Evolutionary conservation across 2,113 vertebrate genomes (phyloP).

Genomic region (Canis aureus): DNA sequence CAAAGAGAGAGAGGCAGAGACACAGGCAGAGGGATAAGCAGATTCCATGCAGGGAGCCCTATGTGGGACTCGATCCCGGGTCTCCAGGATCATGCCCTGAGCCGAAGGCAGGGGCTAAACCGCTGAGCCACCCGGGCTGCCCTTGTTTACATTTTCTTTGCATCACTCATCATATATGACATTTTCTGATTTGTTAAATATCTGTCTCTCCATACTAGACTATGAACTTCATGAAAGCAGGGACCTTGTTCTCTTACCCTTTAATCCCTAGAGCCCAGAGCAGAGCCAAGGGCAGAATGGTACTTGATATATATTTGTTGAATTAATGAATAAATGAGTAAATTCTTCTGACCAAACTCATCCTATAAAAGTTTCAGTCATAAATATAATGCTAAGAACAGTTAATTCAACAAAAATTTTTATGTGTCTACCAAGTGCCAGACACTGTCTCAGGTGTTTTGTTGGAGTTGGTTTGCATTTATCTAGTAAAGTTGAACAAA

Average conservation of each 20-base stretch:
- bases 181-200: neutral
- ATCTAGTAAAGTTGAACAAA: neutral
- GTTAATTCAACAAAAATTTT: neutral
- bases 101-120: too few relatives aligned
- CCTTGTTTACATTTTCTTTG: neutral
- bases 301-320: neutral
- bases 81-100: too few relatives aligned
- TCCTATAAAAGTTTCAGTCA: neutral
- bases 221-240: neutral
- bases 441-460: neutral
- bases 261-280: neutral
- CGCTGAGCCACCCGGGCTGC: too few relatives aligned
- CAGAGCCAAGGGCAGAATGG: neutral
- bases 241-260: neutral
- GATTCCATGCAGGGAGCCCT: too few relatives aligned
- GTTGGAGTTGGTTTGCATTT: neutral
- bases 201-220: neutral
- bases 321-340: neutral
- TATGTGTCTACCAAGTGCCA: neutral
- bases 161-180: neutral
- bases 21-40: too few relatives aligned
- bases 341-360: neutral
- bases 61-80: too few relatives aligned
- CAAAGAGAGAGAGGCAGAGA: too few relatives aligned
- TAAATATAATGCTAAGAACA: neutral